Evolutionary conservation across 2,113 vertebrate genomes (phyloP).

Genomic region (Sylvia atricapilla): DNA sequence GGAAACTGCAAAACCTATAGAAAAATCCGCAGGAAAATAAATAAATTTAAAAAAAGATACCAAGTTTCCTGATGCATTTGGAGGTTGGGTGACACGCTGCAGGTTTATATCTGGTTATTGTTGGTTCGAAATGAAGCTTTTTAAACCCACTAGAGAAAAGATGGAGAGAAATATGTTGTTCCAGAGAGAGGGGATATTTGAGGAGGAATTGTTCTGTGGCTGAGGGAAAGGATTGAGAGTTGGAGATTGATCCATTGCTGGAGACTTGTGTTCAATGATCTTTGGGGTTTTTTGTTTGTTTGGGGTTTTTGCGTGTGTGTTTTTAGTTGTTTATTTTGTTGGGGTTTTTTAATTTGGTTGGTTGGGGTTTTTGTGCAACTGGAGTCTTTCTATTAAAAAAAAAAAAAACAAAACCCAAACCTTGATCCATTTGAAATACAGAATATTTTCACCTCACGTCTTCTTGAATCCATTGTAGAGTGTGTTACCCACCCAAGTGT

Average conservation of each 20-base stretch:
- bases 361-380: too few relatives aligned
- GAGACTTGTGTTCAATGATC: not conserved
- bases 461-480: not conserved
- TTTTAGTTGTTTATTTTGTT: too few relatives aligned
- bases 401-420: too few relatives aligned
- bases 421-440: not conserved
- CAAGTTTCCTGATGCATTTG: not conserved
- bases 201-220: not conserved
- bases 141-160: rapidly evolving
- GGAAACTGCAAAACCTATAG: not conserved
- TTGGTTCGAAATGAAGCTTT: not conserved
- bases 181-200: not conserved
- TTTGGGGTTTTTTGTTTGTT: too few relatives aligned
- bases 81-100: not conserved
- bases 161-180: not conserved
- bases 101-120: not conserved
- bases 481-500: not conserved
- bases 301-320: too few relatives aligned
- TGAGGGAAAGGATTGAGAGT: not conserved
- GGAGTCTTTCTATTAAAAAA: too few relatives aligned
- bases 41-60: not conserved
- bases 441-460: not conserved
- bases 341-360: too few relatives aligned
- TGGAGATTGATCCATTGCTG: not conserved
- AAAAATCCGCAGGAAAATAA: not conserved